These are phyloP conservation scores for Cataglyphis rosenhaueri DNA, from an alignment of 2,888 invertebrate species.

Conservation along the genomic window DNA sequence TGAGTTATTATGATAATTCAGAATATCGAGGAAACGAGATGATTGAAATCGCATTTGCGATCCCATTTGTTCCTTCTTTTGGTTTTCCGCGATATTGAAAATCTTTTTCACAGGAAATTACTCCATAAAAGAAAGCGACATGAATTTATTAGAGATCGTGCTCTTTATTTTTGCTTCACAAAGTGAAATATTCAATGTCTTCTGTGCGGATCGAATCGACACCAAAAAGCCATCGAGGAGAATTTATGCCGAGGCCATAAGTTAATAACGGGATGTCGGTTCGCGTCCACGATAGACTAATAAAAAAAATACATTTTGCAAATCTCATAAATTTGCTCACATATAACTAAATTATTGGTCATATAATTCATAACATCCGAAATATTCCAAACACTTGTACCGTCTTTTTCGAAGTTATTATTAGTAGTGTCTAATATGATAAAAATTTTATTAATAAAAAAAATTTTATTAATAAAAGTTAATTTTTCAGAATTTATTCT, in stretches of 20 bases:
- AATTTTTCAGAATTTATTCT: not conserved
- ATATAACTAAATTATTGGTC: not conserved
- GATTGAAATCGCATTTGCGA: slow-evolving; percentile 9
- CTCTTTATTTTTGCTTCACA: not conserved
- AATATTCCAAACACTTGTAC: not conserved
- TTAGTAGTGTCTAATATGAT: not conserved
- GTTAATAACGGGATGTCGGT: not conserved
- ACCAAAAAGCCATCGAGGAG: not conserved
- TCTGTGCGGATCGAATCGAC: not conserved
- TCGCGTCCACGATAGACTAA: not conserved
- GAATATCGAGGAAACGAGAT: not conserved
- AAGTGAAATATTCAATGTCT: slow-evolving; percentile 29
- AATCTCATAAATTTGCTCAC: slow-evolving; percentile 2
- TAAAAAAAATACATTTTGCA: not conserved
- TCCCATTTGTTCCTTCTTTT: not conserved
- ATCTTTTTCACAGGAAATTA: not conserved
- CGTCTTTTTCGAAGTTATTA: not conserved
- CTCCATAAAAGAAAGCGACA: not conserved
- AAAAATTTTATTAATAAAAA: not conserved
- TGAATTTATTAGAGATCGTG: slow-evolving; percentile 33
- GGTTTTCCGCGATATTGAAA: slow-evolving; percentile 18
- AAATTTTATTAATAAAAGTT: not conserved
- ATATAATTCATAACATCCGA: not conserved
- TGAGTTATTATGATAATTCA: not conserved
- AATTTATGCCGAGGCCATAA: not conserved